phyloP scores from a whole-genome alignment of 30 jellyfish, hydroid and myxozoan genomes.

The Mastigias papua region DNA sequence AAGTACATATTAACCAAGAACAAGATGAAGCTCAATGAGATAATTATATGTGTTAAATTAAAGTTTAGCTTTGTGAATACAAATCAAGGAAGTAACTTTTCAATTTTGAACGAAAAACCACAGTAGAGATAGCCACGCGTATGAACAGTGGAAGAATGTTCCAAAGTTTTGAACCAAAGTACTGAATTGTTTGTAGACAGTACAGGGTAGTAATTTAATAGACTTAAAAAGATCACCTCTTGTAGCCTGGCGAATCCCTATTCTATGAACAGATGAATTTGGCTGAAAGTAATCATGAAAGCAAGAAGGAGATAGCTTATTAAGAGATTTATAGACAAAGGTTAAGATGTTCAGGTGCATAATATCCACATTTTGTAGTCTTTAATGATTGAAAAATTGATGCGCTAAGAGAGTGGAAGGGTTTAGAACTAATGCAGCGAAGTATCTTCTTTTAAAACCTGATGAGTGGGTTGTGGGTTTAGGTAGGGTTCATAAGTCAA shows the following conservation, averaged over 20 bases:
- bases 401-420: constrained; percentile 42
- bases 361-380: not conserved
- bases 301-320: constrained; percentile 46
- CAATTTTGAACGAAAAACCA: not conserved
- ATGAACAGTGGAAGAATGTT: not conserved
- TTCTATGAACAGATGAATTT: constrained; percentile 43
- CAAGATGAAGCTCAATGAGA: not conserved
- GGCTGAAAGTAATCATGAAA: constrained; percentile 27
- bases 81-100: not conserved
- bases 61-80: not conserved
- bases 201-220: not conserved
- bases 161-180: not conserved
- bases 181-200: not conserved
- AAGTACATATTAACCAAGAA: not conserved
- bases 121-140: not conserved
- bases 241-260: constrained; percentile 53
- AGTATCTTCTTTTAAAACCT: constrained; percentile 34
- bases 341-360: constrained; percentile 29
- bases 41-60: not conserved
- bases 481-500: constrained; percentile 16
- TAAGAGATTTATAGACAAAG: constrained; percentile 29
- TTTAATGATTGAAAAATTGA: not conserved
- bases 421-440: constrained; percentile 29
- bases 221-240: not conserved
- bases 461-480: constrained; percentile 9